These are phyloP conservation scores for Callospermophilus lateralis DNA, from an alignment of 2,113 vertebrate genomes.

Conservation along the genomic window DNA sequence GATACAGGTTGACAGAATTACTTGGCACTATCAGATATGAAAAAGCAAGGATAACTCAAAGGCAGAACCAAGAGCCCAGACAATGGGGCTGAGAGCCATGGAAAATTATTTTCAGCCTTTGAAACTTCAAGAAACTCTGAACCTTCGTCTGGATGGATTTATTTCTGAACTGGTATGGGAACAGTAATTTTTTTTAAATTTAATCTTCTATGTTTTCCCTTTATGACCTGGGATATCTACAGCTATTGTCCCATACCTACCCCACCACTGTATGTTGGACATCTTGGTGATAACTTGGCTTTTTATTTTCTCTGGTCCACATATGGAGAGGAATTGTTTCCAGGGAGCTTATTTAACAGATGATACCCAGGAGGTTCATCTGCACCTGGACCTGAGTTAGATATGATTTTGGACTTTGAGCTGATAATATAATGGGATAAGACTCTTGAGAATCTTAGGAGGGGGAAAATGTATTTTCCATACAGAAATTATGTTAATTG, in stretches of 20 bases:
- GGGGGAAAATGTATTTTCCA: neutral
- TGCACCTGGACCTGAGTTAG: neutral
- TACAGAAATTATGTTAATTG: neutral
- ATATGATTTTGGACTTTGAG: neutral
- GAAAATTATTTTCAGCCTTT: neutral
- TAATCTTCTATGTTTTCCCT: neutral
- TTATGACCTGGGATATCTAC: neutral
- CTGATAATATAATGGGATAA: neutral
- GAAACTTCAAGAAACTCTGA: neutral
- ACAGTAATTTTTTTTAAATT: neutral
- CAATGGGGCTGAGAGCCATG: neutral
- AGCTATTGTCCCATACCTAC: neutral
- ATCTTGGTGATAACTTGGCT: neutral
- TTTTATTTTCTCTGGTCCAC: neutral
- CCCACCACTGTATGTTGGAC: neutral
- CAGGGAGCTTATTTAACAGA: neutral
- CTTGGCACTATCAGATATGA: neutral
- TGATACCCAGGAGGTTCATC: neutral
- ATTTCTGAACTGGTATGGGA: neutral
- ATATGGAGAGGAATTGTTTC: neutral
- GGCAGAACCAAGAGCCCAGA: neutral
- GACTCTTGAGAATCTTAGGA: neutral
- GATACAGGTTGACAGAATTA: neutral
- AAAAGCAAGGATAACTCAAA: neutral
- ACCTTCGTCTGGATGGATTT: neutral